These are phyloP conservation scores for Arenaria interpres DNA, from an alignment of 2,113 vertebrate species.

Conservation along the genomic window DNA sequence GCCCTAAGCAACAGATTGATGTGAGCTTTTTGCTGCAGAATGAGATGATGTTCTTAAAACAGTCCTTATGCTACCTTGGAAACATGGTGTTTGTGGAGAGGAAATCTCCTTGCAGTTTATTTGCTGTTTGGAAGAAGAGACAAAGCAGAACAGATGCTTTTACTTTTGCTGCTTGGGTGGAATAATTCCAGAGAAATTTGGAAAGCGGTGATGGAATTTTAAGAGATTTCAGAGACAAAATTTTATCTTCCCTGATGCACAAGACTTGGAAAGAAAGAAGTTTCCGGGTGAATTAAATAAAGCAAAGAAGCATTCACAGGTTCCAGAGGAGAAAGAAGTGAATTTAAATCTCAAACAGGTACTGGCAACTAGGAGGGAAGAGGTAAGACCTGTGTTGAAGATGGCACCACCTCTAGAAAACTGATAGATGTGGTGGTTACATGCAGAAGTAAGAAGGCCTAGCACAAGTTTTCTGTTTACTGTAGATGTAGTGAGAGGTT, in stretches of 20 bases:
- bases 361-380: background rate
- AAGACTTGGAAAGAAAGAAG: background rate
- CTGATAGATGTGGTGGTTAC: background rate
- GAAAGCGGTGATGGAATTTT: background rate
- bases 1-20: background rate
- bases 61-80: slow-evolving; percentile 17
- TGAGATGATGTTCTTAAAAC: background rate
- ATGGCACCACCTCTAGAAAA: background rate
- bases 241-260: background rate
- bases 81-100: slow-evolving; percentile 3
- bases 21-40: background rate
- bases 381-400: background rate
- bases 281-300: background rate
- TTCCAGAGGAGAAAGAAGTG: background rate
- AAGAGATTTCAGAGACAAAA: background rate
- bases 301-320: background rate
- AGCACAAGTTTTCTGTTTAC: background rate
- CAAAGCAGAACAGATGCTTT: slow-evolving; percentile 43
- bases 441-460: background rate
- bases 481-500: background rate
- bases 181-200: slow-evolving; percentile 27
- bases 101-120: slow-evolving; percentile 33
- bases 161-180: background rate
- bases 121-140: slow-evolving; percentile 22
- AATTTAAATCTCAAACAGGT: background rate